Base-by-base conservation (phyloP, 2,888 invertebrate species). In the Scaptodrosophila latifasciaeformis region DNA sequence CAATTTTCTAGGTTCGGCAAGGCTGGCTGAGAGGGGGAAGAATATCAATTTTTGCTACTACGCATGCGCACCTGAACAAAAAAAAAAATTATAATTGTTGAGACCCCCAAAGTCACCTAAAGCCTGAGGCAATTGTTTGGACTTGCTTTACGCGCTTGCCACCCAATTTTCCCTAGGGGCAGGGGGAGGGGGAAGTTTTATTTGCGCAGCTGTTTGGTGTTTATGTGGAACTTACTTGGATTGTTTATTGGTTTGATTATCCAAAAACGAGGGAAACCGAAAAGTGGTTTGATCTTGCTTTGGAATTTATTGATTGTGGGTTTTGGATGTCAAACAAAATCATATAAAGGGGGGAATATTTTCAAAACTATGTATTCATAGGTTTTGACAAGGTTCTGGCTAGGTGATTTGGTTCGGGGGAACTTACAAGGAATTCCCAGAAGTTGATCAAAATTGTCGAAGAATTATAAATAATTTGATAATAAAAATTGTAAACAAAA, bases 51-150 rank as follows among this genome's bases (percentile, higher is more conserved):
- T n/a, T n/a, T n/a, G 40, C 30, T n/a, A 12, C 6, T 39, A 46
- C 50, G 45, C 44, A 46, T 54, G 48, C 42, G 42, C 37, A 40
- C 13, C 35, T 9, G 34, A 35, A 27, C 47, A 47, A 37, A 3
- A n/a, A n/a, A n/a, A n/a, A n/a, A 24, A 24, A 24, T 60, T 59
- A 49, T 52, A 51, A 60, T 65, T 68, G 72, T 7, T 7, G n/a
- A n/a, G n/a, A n/a, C 7, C 59, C 71, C 49, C 76, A 71, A 65
- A 75, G 54, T 54, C 60, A 68, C 48, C 53, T 48, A 59, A 46
- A 59, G 59, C 70, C 58, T 34, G 55, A 49, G 66, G 59, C 52
- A 30, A 29, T 37, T 30, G 21, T 49, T 40, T 21, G 30, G 54
- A 24, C 29, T 39, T 18, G 3, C 43, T 21, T 30, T 12, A 13